These are phyloP conservation scores for Brachyistius frenatus DNA, from an alignment of 2,113 vertebrate genomes.

Conservation along the genomic window DNA sequence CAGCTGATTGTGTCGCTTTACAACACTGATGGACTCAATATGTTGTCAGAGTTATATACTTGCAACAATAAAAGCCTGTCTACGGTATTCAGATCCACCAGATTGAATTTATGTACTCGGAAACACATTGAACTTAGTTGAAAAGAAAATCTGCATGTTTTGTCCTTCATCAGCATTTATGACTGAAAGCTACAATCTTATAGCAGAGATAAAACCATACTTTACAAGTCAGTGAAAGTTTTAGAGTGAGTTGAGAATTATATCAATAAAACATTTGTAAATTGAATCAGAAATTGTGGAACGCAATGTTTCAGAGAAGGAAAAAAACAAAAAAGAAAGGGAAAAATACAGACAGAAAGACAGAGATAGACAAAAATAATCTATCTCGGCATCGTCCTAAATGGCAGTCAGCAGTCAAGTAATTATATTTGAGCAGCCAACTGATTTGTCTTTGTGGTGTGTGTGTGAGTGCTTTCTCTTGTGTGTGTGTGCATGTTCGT, in stretches of 20 bases:
- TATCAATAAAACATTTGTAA: constrained; percentile 24
- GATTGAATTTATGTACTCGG: constrained; percentile 18
- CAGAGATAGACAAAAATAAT: constrained; percentile 47
- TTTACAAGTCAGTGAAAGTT: not conserved
- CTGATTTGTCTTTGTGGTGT: constrained; percentile 65
- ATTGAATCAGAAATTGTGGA: constrained; percentile 17
- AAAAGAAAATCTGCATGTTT: constrained; percentile 19
- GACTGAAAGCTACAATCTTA: not conserved
- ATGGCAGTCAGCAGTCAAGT: constrained; percentile 74
- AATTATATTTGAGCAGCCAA: constrained; percentile 78
- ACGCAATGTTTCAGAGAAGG: constrained; percentile 14
- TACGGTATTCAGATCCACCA: not conserved
- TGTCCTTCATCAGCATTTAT: constrained; percentile 11
- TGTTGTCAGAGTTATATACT: constrained; percentile 2
- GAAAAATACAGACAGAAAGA: constrained; percentile 19
- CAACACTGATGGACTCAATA: constrained; percentile 1
- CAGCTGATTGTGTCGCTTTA: too few species aligned
- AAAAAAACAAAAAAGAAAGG: not conserved
- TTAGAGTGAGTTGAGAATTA: not conserved
- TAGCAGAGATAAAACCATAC: not conserved
- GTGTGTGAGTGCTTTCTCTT: constrained; percentile 34
- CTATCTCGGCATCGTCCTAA: constrained; percentile 57
- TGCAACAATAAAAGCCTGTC: constrained; percentile 12
- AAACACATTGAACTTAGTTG: constrained; percentile 17
- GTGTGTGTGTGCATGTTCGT: constrained; percentile 41